Percentiles rank a stretch among this genome's conserved stretches.
Evolutionary conservation across 2,888 invertebrate genomes (phyloP).

Genomic region (Drosophila aldrichi): DNA sequence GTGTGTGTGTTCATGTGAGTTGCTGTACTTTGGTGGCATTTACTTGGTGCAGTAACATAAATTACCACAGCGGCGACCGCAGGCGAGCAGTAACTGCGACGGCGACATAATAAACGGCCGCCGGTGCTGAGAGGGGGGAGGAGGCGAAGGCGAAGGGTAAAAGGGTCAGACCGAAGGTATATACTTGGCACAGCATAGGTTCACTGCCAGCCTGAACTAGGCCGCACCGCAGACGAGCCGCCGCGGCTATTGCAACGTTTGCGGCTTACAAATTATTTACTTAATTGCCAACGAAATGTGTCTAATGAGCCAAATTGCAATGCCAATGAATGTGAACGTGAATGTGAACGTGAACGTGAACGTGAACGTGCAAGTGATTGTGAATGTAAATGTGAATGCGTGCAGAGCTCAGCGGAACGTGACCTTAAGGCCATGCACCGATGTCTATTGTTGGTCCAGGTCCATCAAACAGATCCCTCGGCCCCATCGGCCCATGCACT

Average conservation of each 20-base stretch:
- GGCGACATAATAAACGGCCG: slow-evolving; percentile 54
- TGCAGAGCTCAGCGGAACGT: slow-evolving; percentile 29
- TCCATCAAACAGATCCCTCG: neutral
- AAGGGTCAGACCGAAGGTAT: neutral
- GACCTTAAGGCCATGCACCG: slow-evolving; percentile 43
- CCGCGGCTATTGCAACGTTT: slow-evolving; percentile 68
- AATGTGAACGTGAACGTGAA: slow-evolving; percentile 24
- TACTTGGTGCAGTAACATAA: slow-evolving; percentile 79
- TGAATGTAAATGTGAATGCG: slow-evolving; percentile 8
- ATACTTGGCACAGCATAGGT: neutral
- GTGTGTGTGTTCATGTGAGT: slow-evolving; percentile 27
- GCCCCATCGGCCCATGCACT: neutral
- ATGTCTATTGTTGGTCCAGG: slow-evolving; percentile 12
- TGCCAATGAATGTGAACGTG: slow-evolving; percentile 61
- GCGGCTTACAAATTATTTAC: slow-evolving; percentile 82
- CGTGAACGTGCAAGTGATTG: slow-evolving; percentile 13
- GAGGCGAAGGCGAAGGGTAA: neutral
- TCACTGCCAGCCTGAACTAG: slow-evolving; percentile 1
- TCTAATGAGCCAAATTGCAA: slow-evolving; percentile 80
- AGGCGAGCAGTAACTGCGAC: slow-evolving; percentile 46
- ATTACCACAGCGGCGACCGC: slow-evolving; percentile 74
- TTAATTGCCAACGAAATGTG: slow-evolving; percentile 82
- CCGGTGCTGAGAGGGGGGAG: neutral
- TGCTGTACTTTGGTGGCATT: slow-evolving; percentile 72
- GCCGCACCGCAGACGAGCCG: slow-evolving; percentile 56